Evolutionary conservation across 2,888 invertebrate species (phyloP).

Genomic region (Copidosoma aretas): DNA sequence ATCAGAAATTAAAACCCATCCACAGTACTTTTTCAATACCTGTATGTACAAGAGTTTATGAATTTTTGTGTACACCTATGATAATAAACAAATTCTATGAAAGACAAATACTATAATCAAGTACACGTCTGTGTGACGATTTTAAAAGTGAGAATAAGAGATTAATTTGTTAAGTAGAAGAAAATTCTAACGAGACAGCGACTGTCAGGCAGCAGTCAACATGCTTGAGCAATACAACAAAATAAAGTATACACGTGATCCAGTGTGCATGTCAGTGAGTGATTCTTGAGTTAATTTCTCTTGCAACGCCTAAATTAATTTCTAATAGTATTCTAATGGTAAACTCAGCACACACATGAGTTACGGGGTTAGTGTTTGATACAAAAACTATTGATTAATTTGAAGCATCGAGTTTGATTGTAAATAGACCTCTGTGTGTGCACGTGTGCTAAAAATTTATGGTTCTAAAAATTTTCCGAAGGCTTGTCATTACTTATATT

Average conservation of each 20-base stretch:
- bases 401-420: constrained; percentile 6
- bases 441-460: neutral
- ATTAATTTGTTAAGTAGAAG: neutral
- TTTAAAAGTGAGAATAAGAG: too few relatives aligned
- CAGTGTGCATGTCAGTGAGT: neutral
- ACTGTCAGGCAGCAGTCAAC: constrained; percentile 60
- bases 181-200: constrained; percentile 45
- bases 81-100: too few relatives aligned
- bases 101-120: too few relatives aligned
- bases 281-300: constrained; percentile 13
- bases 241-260: neutral
- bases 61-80: too few relatives aligned
- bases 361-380: constrained; percentile 16
- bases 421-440: constrained; percentile 1
- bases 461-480: constrained; percentile 2
- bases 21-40: too few relatives aligned
- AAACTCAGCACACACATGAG: constrained; percentile 6
- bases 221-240: constrained; percentile 58
- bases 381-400: constrained; percentile 18
- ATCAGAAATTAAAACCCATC: too few relatives aligned
- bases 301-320: constrained; percentile 27
- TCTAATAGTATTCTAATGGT: constrained; percentile 7
- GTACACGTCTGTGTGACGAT: too few relatives aligned
- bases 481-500: neutral
- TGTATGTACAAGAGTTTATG: too few relatives aligned